Base-by-base conservation (phyloP, 2,113 vertebrate species). In the Hiodon tergisus region DNA sequence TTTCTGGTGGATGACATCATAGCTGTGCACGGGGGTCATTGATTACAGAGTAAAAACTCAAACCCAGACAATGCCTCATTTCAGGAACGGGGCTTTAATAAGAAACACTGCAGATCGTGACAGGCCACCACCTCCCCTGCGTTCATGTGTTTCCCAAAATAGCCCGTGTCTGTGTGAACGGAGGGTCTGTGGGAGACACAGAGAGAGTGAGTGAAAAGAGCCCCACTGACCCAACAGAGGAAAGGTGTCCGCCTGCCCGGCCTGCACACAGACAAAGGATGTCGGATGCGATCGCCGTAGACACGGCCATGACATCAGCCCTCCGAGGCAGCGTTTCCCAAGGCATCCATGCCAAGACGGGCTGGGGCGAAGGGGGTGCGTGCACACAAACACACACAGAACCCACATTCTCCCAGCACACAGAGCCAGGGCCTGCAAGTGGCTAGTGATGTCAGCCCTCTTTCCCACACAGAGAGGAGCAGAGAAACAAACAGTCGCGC, bases 231-330 rank as follows among this genome's bases (percentile, higher is more conserved):
- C 53, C 78, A 81, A 82, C 80, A 76, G 78, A 76, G 71, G 71
- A 79, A 78, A 83, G 84, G 57, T 75, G 69, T 74, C 73, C 80
- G 74, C 72, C 77, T 75, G 78, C 75, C 75, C 72, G 62, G 71
- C 77, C 75, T 90, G 89, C 89, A 91, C 90, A 91, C 90, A 90
- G 84, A 92, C 90, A 91, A 91, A 91, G 85, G 83, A 85, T 81
- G 89, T 92, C 88, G 89, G 82, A 87, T 86, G 83, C 72, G 71
- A 91, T 91, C 79, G 78, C 82, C 81, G 76, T 78, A 78, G 81
- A 89, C 86, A 81, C 73, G 76, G 80, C 79, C 76, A 87, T 91
- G 90, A 91, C 91, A 90, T 91, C 89, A 91, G 83, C 58, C 51
- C 83, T 73, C 67, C 74, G 77, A 79, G 75, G 77, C 81, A 81